phyloP scores from a whole-genome alignment of 2,888 invertebrate species.

The Timema podura region DNA sequence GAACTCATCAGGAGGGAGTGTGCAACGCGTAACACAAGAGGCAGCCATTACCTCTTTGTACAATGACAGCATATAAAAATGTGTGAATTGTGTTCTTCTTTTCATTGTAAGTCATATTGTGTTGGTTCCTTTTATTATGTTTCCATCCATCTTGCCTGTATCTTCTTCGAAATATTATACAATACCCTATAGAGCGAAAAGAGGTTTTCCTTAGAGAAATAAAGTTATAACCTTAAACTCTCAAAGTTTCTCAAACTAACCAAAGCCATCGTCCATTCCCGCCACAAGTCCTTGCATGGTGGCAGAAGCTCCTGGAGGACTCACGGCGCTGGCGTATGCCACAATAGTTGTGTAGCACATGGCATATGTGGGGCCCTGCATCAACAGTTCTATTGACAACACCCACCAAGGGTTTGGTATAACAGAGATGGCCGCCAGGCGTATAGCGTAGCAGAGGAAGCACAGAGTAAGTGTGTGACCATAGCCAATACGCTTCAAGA shows the following conservation, averaged over 20 bases:
- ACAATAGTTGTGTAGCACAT: conserved; percentile 80
- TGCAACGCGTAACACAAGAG: too few species aligned
- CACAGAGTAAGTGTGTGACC: conserved; percentile 73
- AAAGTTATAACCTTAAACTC: too few species aligned
- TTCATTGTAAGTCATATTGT: too few species aligned
- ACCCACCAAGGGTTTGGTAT: conserved; percentile 79
- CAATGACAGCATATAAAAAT: too few species aligned
- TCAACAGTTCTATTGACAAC: conserved; percentile 70
- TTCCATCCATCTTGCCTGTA: too few species aligned
- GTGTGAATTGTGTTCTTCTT: too few species aligned
- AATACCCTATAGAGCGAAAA: too few species aligned
- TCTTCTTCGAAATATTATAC: too few species aligned
- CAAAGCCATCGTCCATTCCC: conserved; percentile 83
- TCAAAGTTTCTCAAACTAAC: conserved; percentile 44
- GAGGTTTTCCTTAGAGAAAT: too few species aligned
- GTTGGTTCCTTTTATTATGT: too few species aligned
- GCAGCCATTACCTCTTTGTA: too few species aligned
- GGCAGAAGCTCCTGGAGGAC: conserved; percentile 71
- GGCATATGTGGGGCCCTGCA: conserved; percentile 86
- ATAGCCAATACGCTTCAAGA: conserved; percentile 74
- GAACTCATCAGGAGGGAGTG: too few species aligned
- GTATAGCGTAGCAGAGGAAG: conserved; percentile 68
- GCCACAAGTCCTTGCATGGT: conserved; percentile 83
- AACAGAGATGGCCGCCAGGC: conserved; percentile 70
- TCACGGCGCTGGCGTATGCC: conserved; percentile 59